Evolutionary conservation across 2,888 invertebrate genomes (phyloP).

Genomic region (Melipona beecheii): DNA sequence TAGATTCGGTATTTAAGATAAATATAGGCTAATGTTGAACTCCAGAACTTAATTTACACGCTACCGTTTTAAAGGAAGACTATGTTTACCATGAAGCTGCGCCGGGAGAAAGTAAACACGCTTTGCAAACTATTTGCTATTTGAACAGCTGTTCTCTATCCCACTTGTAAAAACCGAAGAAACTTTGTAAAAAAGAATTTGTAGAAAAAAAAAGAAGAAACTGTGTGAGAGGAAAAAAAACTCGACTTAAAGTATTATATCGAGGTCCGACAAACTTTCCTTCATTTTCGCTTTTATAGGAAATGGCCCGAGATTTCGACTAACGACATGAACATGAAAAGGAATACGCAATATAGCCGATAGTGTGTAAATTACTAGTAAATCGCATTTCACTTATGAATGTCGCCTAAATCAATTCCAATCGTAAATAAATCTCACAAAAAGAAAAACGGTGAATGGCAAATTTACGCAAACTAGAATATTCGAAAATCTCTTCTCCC

Average conservation of each 20-base stretch:
- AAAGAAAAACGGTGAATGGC: neutral
- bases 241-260: conserved; percentile 16
- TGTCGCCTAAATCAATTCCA: neutral
- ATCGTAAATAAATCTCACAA: neutral
- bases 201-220: neutral
- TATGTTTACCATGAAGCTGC: neutral
- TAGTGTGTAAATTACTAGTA: neutral
- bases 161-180: neutral
- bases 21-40: neutral
- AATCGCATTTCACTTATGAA: neutral
- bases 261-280: conserved; percentile 15
- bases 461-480: no score
- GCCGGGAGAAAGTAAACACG: neutral
- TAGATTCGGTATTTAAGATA: neutral
- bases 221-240: neutral
- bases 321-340: neutral
- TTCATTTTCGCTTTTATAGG: neutral
- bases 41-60: neutral
- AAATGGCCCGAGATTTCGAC: conserved; percentile 9
- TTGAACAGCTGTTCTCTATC: neutral
- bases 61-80: neutral
- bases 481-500: no score
- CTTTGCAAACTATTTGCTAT: neutral
- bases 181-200: neutral
- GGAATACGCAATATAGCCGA: neutral